Percentiles rank a stretch among this genome's conserved stretches.
phyloP scores from a whole-genome alignment of 2,113 vertebrate species.

The Pedetes capensis region DNA sequence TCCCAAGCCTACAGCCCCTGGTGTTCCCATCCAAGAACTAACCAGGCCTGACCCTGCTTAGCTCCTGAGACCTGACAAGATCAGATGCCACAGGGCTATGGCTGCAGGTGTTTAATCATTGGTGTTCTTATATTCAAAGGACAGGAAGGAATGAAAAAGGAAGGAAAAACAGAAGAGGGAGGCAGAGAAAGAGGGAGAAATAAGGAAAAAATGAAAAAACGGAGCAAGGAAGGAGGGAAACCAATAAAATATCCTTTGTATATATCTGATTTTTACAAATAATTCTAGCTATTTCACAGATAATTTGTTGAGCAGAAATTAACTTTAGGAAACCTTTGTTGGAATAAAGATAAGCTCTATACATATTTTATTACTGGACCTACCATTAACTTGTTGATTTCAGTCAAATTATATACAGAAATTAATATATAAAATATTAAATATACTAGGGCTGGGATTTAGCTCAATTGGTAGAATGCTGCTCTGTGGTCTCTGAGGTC shows the following conservation, averaged over 20 bases:
- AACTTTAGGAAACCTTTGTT: not conserved
- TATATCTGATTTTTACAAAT: not conserved
- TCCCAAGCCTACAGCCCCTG: too few species aligned
- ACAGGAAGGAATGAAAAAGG: not conserved
- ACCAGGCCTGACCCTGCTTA: too few species aligned
- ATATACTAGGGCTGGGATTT: too few species aligned
- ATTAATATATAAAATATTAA: too few species aligned
- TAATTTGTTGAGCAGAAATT: not conserved
- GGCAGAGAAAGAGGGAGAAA: too few species aligned
- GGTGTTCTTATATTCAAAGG: not conserved
- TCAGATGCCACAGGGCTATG: too few species aligned
- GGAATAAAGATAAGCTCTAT: not conserved
- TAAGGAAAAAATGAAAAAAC: not conserved
- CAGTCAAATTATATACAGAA: too few species aligned
- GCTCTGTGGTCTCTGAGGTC: too few species aligned
- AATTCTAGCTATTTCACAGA: not conserved
- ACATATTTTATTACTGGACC: not conserved
- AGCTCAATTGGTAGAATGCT: too few species aligned
- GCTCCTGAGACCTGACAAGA: too few species aligned
- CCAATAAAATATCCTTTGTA: not conserved
- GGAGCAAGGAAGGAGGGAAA: not conserved
- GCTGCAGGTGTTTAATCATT: not conserved
- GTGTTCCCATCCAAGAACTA: too few species aligned
- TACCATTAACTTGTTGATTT: not conserved
- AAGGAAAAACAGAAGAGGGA: not conserved